phyloP scores from a whole-genome alignment of 2,888 invertebrate genomes.

The Chalcosyrphus nemorum region DNA sequence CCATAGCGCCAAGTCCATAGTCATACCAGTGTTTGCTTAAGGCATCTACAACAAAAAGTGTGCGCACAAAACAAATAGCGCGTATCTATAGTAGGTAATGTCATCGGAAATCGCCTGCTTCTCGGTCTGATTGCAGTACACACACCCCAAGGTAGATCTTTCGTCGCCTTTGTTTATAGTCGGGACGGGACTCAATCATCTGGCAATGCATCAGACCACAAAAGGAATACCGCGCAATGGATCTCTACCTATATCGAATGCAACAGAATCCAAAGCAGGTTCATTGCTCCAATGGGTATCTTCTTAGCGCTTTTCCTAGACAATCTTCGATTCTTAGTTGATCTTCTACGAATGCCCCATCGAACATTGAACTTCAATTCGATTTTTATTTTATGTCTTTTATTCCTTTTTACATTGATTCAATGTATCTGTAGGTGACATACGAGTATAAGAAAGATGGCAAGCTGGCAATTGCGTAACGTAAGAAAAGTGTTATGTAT shows the following conservation, averaged over 20 bases:
- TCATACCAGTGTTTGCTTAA: conserved; percentile 11
- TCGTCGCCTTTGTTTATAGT: conserved; percentile 9
- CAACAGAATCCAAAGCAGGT: conserved; percentile 43
- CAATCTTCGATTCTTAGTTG: conserved; percentile 36
- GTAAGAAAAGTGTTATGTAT: background rate
- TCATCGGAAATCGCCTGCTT: conserved; percentile 54
- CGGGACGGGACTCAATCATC: conserved; percentile 39
- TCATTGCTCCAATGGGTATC: conserved; percentile 52
- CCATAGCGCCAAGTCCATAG: conserved; percentile 64
- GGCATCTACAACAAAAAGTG: conserved; percentile 15
- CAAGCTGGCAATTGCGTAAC: conserved; percentile 24
- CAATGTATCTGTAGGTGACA: conserved; percentile 21
- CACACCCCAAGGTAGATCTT: conserved; percentile 39
- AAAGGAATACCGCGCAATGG: background rate
- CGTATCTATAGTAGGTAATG: conserved; percentile 54
- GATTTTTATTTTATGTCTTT: conserved; percentile 5
- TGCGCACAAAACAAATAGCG: conserved; percentile 18
- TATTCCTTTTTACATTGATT: background rate
- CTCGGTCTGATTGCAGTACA: conserved; percentile 47
- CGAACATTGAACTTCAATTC: conserved; percentile 58
- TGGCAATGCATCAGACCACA: conserved; percentile 21
- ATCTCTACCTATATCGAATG: background rate
- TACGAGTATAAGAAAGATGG: conserved; percentile 12
- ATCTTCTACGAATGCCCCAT: conserved; percentile 38
- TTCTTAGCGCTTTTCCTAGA: conserved; percentile 35